Evolutionary conservation across 1,140 invertebrate species (phyloP).

Genomic region (Eurosta solidaginis): DNA sequence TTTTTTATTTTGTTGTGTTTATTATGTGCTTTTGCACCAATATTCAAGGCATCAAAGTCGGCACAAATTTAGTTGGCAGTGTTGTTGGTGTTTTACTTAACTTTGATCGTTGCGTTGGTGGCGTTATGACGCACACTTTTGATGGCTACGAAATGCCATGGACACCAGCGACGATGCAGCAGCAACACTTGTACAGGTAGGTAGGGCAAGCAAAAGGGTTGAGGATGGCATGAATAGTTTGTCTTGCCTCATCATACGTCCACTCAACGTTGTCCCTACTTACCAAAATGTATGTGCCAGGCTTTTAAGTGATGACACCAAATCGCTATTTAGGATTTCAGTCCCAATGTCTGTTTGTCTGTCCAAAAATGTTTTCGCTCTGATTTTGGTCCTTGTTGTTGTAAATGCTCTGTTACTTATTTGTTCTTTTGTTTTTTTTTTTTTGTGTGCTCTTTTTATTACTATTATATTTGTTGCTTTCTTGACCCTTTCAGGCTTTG

Average conservation of each 20-base stretch:
- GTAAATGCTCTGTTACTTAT: no score
- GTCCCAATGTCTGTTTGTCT: not conserved
- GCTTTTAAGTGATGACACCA: constrained; percentile 60
- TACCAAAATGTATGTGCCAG: constrained; percentile 31
- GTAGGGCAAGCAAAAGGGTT: not conserved
- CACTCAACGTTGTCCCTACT: not conserved
- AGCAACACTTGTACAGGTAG: not conserved
- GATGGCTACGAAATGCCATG: not conserved
- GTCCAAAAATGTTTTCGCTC: not conserved
- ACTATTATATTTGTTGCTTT: not conserved
- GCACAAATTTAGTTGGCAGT: not conserved
- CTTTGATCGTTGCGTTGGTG: not conserved
- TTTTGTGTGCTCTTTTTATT: not conserved
- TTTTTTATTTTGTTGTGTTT: not conserved
- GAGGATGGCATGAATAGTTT: not conserved
- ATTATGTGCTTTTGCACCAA: not conserved
- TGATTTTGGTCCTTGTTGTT: no score
- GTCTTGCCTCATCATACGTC: not conserved
- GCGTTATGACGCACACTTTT: constrained; percentile 25
- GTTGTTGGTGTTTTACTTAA: not conserved
- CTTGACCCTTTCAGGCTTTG: constrained; percentile 19
- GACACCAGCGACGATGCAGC: not conserved
- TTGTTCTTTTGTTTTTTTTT: no score
- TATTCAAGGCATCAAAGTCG: constrained; percentile 18
- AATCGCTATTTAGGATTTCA: constrained; percentile 56